Evolutionary conservation across 2,888 invertebrate species (phyloP).

Genomic region (Cacoxenus indagator): DNA sequence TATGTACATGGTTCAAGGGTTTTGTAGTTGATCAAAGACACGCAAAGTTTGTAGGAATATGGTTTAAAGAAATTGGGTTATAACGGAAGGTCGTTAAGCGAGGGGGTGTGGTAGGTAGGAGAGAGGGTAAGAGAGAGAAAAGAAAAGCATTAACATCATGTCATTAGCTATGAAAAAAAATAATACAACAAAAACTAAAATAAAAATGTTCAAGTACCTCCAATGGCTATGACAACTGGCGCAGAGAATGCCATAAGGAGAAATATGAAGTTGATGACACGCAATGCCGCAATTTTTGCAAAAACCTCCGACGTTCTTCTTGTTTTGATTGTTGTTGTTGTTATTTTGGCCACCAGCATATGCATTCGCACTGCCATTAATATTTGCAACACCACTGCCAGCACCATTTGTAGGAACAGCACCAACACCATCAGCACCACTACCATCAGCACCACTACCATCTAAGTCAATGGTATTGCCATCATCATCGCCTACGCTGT

Average conservation of each 20-base stretch:
- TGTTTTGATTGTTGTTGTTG: slow-evolving; percentile 31
- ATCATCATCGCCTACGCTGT: slow-evolving; percentile 1
- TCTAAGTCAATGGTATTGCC: slow-evolving; percentile 25
- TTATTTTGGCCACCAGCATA: slow-evolving; percentile 38
- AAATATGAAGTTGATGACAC: slow-evolving; percentile 81
- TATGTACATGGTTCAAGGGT: background rate
- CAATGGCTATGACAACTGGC: slow-evolving; percentile 88
- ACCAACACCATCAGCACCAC: slow-evolving; percentile 34
- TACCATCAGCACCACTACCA: slow-evolving; percentile 24
- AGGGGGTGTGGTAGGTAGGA: background rate
- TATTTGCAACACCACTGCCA: slow-evolving; percentile 34
- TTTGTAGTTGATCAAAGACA: background rate
- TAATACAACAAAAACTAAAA: background rate
- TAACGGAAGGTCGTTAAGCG: slow-evolving; percentile 21
- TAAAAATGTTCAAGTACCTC: slow-evolving; percentile 74
- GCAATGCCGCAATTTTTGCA: slow-evolving; percentile 78
- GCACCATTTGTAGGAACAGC: slow-evolving; percentile 22
- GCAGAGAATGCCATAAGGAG: slow-evolving; percentile 84
- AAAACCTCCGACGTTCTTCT: slow-evolving; percentile 53
- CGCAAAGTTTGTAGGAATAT: background rate
- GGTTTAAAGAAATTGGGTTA: background rate
- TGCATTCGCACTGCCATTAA: slow-evolving; percentile 35
- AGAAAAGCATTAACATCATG: background rate
- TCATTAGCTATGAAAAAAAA: background rate
- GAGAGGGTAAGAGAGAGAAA: slow-evolving; percentile 10